Conservation (phyloP, 2,797 vertebrate genomes). For the Hyperoplus lanceolatus region DNA sequence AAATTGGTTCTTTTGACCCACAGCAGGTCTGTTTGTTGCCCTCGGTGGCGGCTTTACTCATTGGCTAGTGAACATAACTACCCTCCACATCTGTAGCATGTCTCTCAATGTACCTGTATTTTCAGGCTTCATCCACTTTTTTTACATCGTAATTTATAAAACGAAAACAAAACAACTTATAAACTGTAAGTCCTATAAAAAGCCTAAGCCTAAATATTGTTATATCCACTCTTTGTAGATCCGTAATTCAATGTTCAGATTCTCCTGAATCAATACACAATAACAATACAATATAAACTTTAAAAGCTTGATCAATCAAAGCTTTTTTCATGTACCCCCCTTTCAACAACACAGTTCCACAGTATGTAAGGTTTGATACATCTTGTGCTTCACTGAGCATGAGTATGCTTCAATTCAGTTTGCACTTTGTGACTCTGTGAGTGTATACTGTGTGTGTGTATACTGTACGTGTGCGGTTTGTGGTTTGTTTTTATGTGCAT, state of each 20-base stretch:
- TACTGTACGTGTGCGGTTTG: background rate
- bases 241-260: slow-evolving; percentile 21
- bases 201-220: slow-evolving; percentile 56
- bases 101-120: slow-evolving; percentile 80
- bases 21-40: slow-evolving; percentile 43
- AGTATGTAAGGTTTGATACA: slow-evolving; percentile 23
- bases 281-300: slow-evolving; percentile 32
- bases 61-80: slow-evolving; percentile 67
- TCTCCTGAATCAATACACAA: slow-evolving; percentile 32
- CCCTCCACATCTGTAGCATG: slow-evolving; percentile 60
- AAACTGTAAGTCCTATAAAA: slow-evolving; percentile 48
- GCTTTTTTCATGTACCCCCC: slow-evolving; percentile 6
- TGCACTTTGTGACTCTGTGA: slow-evolving; percentile 27
- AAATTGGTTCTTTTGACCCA: slow-evolving; percentile 46
- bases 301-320: slow-evolving; percentile 33
- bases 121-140: slow-evolving; percentile 66
- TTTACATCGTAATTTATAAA: slow-evolving; percentile 60
- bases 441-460: slow-evolving; percentile 6
- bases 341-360: slow-evolving; percentile 28
- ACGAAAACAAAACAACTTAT: slow-evolving; percentile 50
- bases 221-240: slow-evolving; percentile 55
- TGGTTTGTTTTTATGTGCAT: background rate
- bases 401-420: background rate
- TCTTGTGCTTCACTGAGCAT: slow-evolving; percentile 16
- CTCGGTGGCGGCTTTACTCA: slow-evolving; percentile 22